Percentiles rank a stretch among this genome's conserved stretches.
Conservation (phyloP, 2,113 vertebrate species). For the Platichthys stellatus region DNA sequence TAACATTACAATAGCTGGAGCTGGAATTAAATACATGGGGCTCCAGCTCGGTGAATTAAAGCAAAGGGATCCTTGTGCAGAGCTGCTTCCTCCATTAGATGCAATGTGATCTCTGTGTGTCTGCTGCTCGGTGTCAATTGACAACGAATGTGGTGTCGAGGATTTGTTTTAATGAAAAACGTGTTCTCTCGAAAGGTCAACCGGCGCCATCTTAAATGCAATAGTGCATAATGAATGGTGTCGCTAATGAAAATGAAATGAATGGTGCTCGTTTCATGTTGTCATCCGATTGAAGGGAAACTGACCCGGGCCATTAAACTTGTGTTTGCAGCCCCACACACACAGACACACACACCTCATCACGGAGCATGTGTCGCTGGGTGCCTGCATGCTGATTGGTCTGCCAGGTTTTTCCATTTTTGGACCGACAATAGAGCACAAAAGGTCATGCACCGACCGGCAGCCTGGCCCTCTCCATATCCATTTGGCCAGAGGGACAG, state of each 20-base stretch:
- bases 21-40: neutral
- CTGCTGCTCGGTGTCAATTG: constrained; percentile 29
- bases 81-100: constrained; percentile 22
- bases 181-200: constrained; percentile 34
- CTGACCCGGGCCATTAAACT: constrained; percentile 9
- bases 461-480: constrained; percentile 52
- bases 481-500: constrained; percentile 43
- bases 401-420: neutral
- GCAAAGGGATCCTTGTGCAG: no score
- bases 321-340: neutral
- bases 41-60: neutral
- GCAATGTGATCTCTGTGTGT: constrained; percentile 24
- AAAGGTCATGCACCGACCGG: constrained; percentile 29
- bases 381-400: neutral
- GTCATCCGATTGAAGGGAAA: constrained; percentile 10
- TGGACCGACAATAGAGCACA: neutral
- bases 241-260: constrained; percentile 28
- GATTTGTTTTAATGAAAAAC: constrained; percentile 40
- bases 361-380: neutral
- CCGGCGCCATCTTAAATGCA: constrained; percentile 30
- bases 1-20: neutral
- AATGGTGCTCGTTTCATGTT: constrained; percentile 7
- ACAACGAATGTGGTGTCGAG: constrained; percentile 27
- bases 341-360: neutral
- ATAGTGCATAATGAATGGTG: constrained; percentile 3